Evolutionary conservation across 2,113 vertebrate genomes (phyloP).

Genomic region (Chaenogobius annularis): DNA sequence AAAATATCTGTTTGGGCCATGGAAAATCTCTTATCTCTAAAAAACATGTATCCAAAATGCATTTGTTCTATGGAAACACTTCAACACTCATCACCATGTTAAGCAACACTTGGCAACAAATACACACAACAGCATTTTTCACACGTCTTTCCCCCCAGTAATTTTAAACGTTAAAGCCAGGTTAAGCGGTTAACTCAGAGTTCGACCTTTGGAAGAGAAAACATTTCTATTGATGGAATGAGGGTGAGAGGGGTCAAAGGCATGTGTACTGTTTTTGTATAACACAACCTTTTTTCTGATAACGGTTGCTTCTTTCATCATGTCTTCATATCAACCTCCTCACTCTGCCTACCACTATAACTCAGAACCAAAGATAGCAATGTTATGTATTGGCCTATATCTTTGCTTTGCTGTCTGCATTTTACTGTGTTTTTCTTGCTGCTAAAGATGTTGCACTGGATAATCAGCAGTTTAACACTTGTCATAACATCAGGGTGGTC

Average conservation of each 20-base stretch:
- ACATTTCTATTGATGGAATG: conserved; percentile 55
- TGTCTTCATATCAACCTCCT: conserved; percentile 40
- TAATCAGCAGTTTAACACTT: conserved; percentile 49
- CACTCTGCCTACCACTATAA: conserved; percentile 35
- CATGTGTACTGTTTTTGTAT: conserved; percentile 13
- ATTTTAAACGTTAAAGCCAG: conserved; percentile 61
- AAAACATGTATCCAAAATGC: too few species aligned
- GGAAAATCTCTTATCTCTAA: too few species aligned
- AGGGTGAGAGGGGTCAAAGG: conserved; percentile 45
- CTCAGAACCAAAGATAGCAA: conserved; percentile 34
- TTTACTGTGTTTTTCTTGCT: conserved; percentile 30
- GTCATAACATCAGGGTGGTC: conserved; percentile 43
- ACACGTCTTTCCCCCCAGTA: conserved; percentile 39
- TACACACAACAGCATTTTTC: conserved; percentile 14
- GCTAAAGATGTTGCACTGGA: conserved; percentile 37
- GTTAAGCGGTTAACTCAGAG: conserved; percentile 63
- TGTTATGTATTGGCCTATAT: conserved; percentile 32
- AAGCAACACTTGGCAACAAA: conserved; percentile 19
- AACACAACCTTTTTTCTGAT: conserved; percentile 26
- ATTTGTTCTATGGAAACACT: too few species aligned
- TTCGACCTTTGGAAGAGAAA: conserved; percentile 26
- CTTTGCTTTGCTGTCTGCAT: conserved; percentile 17
- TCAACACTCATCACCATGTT: background rate
- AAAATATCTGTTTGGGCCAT: too few species aligned
- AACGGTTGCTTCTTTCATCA: conserved; percentile 54